A percentile compares a stretch with the other conserved stretches of the same genome.
Evolutionary conservation across 2,888 invertebrate species (phyloP).

Genomic region (Ellobium chinense): DNA sequence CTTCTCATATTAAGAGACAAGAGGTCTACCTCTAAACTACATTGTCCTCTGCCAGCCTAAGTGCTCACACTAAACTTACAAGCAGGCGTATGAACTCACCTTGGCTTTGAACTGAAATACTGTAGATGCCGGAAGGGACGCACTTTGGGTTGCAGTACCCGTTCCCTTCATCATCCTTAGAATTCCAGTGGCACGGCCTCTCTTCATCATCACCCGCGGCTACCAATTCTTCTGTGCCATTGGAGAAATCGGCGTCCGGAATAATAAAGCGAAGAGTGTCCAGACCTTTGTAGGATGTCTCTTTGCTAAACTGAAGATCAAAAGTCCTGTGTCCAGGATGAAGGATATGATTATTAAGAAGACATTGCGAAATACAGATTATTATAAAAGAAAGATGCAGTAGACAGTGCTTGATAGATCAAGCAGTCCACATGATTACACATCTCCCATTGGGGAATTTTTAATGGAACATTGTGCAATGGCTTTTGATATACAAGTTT

Average conservation of each 20-base stretch:
- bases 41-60: no score
- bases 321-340: conserved; percentile 4
- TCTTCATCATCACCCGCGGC: neutral
- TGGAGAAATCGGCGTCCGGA: conserved; percentile 27
- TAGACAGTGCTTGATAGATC: no score
- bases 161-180: neutral
- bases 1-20: no score
- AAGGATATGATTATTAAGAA: neutral
- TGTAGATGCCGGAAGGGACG: conserved; percentile 8
- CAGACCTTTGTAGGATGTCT: neutral
- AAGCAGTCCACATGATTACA: no score
- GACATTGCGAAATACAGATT: no score
- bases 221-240: neutral
- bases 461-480: no score
- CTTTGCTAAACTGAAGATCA: neutral
- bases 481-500: no score
- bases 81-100: neutral
- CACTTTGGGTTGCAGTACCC: conserved; percentile 9
- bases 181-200: no score
- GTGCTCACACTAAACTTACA: no score
- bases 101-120: neutral
- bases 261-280: conserved; percentile 8
- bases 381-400: no score
- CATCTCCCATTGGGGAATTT: no score
- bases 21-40: no score